Conservation (phyloP, 2,888 invertebrate genomes). For the Tipula vernalis region DNA sequence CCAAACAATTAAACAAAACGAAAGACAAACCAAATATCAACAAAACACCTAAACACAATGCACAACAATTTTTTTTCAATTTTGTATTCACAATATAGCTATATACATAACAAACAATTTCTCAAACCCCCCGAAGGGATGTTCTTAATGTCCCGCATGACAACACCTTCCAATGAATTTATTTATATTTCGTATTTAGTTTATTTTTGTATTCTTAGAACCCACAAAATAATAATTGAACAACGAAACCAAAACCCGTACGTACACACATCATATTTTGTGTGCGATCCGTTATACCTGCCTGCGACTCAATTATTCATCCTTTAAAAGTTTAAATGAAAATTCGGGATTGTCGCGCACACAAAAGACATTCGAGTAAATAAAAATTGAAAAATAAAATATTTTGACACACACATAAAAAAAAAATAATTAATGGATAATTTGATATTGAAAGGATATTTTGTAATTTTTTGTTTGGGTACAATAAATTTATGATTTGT, state of each 20-base stretch:
- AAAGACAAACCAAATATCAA: not conserved
- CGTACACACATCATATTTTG: not conserved
- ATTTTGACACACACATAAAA: not conserved
- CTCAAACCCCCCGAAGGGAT: constrained; percentile 7
- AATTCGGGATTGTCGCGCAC: not conserved
- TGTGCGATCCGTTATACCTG: not conserved
- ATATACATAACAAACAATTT: not conserved
- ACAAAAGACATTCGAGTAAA: not conserved
- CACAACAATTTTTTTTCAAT: not conserved
- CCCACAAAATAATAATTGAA: not conserved
- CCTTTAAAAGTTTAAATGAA: not conserved
- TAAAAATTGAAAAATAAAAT: not conserved
- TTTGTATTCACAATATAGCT: not conserved
- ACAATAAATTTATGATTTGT: not conserved
- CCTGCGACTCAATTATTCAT: not conserved
- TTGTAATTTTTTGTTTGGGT: not conserved
- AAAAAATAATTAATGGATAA: not conserved
- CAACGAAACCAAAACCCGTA: not conserved
- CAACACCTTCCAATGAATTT: constrained; percentile 7
- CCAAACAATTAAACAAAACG: not conserved
- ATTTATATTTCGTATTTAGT: not conserved
- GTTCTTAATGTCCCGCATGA: constrained; percentile 8
- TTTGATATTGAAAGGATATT: not conserved
- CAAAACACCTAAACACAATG: not conserved
- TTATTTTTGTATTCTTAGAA: not conserved